A percentile compares a stretch with the other conserved stretches of the same genome.
phyloP scores from a whole-genome alignment of 2,113 vertebrate genomes.

The Stigmatopora nigra region DNA sequence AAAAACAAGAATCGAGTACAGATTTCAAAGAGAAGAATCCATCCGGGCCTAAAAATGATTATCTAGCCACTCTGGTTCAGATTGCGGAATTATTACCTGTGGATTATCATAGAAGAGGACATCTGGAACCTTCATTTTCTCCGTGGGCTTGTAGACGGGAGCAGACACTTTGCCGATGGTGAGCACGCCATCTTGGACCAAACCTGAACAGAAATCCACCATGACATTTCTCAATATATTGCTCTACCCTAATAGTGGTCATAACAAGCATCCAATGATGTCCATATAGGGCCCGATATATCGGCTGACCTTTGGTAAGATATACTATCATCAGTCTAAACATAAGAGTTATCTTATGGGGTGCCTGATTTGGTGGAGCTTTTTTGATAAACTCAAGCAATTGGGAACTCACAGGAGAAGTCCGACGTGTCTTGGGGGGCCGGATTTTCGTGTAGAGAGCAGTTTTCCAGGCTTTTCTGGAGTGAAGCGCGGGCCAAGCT shows the following conservation, averaged over 20 bases:
- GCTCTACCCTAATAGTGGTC: too few species aligned
- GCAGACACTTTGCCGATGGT: constrained; percentile 78
- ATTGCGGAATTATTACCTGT: constrained; percentile 71
- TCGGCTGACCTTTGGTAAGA: too few species aligned
- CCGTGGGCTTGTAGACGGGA: constrained; percentile 73
- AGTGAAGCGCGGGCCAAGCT: constrained; percentile 82
- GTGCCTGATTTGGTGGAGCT: too few species aligned
- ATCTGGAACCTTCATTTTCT: constrained; percentile 92
- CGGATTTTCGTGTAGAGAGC: constrained; percentile 65
- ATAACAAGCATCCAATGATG: too few species aligned
- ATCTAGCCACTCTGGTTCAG: not conserved
- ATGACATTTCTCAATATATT: too few species aligned
- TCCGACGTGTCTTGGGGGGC: constrained; percentile 55
- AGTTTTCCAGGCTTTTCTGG: constrained; percentile 78
- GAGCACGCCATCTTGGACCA: constrained; percentile 75
- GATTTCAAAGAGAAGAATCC: constrained; percentile 21
- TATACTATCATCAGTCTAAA: too few species aligned
- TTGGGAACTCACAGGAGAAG: constrained; percentile 73
- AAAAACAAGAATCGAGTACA: constrained; percentile 35
- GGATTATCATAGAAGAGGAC: constrained; percentile 94
- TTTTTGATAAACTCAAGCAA: not conserved
- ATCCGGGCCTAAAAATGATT: constrained; percentile 29
- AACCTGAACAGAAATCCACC: constrained; percentile 62
- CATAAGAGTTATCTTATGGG: too few species aligned
- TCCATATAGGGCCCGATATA: too few species aligned